These are phyloP conservation scores for Lepus oiostolus DNA, from an alignment of 2,797 vertebrate species.

Conservation along the genomic window DNA sequence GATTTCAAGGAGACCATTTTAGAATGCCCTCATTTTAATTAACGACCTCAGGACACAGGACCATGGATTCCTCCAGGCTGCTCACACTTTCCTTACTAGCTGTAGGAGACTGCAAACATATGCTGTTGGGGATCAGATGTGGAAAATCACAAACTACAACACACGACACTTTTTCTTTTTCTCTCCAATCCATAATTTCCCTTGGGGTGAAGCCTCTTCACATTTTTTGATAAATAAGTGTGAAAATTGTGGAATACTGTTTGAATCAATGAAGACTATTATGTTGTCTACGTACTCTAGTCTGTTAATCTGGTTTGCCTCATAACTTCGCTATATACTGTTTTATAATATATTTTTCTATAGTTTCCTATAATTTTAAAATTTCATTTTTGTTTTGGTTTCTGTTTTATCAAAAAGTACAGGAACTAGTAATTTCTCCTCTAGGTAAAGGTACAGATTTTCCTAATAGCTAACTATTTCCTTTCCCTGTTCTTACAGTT, in stretches of 20 bases:
- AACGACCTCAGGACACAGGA: background rate
- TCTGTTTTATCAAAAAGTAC: background rate
- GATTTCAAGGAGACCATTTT: background rate
- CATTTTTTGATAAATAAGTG: background rate
- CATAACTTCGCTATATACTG: background rate
- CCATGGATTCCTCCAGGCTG: background rate
- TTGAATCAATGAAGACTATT: background rate
- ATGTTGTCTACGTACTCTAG: background rate
- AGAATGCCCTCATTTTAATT: background rate
- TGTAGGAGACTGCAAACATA: background rate
- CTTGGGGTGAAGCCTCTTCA: background rate
- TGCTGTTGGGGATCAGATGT: background rate
- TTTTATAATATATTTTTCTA: background rate
- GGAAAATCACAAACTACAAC: background rate
- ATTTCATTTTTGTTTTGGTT: background rate
- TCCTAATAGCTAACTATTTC: background rate
- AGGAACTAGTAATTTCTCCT: background rate
- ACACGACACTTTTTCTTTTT: background rate
- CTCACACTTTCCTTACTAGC: background rate
- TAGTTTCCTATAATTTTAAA: background rate
- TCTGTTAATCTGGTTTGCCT: background rate
- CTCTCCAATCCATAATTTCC: background rate
- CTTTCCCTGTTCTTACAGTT: background rate
- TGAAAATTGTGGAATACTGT: background rate
- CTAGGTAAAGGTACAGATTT: background rate